These are phyloP conservation scores for Cerceris rybyensis DNA, from an alignment of 2,888 invertebrate genomes.

Conservation along the genomic window DNA sequence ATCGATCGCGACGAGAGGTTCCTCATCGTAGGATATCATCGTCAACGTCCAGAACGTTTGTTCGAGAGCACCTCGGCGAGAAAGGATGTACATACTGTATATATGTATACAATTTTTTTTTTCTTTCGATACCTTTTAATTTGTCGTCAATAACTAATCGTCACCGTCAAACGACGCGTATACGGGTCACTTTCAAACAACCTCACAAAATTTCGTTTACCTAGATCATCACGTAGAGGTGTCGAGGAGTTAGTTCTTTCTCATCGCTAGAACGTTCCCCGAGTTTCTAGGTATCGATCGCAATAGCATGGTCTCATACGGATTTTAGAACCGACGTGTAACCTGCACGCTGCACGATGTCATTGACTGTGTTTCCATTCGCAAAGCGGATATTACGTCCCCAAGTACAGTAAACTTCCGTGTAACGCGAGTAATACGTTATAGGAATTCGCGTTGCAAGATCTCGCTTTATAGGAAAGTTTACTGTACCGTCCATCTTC, in stretches of 20 bases:
- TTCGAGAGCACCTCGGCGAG: not conserved
- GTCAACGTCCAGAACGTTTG: slow-evolving; percentile 1
- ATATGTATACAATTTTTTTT: not conserved
- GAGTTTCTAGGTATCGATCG: slow-evolving; percentile 55
- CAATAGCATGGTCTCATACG: slow-evolving; percentile 79
- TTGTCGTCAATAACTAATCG: not conserved
- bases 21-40: not conserved
- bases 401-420: not conserved
- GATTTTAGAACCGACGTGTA: slow-evolving; percentile 70
- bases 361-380: slow-evolving; percentile 27
- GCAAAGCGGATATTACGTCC: slow-evolving; percentile 22
- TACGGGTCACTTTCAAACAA: not conserved
- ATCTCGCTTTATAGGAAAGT: no score
- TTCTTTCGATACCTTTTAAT: not conserved
- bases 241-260: slow-evolving; percentile 17
- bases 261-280: slow-evolving; percentile 42
- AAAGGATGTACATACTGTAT: slow-evolving; percentile 36
- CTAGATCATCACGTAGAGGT: slow-evolving; percentile 34
- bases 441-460: no score
- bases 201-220: not conserved
- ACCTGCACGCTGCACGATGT: slow-evolving; percentile 73
- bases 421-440: not conserved
- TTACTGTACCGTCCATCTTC: no score
- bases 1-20: not conserved
- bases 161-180: not conserved